phyloP scores from a whole-genome alignment of 1,140 invertebrate genomes.

The Bombus superbus region DNA sequence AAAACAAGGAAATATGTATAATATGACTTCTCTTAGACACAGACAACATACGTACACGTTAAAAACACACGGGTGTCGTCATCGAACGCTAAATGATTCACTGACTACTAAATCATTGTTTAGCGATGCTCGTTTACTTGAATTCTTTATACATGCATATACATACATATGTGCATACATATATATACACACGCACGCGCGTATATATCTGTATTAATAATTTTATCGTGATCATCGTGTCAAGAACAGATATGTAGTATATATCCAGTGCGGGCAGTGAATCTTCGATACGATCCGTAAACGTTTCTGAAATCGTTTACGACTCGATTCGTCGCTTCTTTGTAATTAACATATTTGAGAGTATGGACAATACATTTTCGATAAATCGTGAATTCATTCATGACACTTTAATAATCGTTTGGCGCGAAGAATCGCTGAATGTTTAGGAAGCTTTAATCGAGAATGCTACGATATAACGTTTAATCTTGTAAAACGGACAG shows the following conservation, averaged over 20 bases:
- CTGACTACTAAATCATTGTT: background rate
- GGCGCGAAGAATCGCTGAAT: background rate
- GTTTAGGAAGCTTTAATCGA: background rate
- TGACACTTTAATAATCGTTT: background rate
- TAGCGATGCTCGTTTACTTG: constrained; percentile 25
- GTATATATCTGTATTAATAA: constrained; percentile 49
- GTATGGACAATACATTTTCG: constrained; percentile 25
- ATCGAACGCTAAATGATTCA: no score
- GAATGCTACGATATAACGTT: background rate
- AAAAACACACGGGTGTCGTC: constrained; percentile 7
- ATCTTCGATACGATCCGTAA: constrained; percentile 18
- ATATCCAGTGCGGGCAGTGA: constrained; percentile 47
- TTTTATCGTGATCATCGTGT: constrained; percentile 46
- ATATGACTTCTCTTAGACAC: background rate
- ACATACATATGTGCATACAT: background rate
- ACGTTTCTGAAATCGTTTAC: constrained; percentile 1
- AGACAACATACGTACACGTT: background rate
- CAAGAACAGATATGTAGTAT: background rate
- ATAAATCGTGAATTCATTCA: background rate
- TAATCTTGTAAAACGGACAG: background rate
- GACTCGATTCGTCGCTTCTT: background rate
- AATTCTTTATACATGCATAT: constrained; percentile 36
- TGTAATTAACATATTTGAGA: background rate
- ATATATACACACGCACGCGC: constrained; percentile 1
- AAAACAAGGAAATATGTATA: background rate